These are phyloP conservation scores for Scartelaos histophorus DNA, from an alignment of 2,113 vertebrate species.

Conservation along the genomic window DNA sequence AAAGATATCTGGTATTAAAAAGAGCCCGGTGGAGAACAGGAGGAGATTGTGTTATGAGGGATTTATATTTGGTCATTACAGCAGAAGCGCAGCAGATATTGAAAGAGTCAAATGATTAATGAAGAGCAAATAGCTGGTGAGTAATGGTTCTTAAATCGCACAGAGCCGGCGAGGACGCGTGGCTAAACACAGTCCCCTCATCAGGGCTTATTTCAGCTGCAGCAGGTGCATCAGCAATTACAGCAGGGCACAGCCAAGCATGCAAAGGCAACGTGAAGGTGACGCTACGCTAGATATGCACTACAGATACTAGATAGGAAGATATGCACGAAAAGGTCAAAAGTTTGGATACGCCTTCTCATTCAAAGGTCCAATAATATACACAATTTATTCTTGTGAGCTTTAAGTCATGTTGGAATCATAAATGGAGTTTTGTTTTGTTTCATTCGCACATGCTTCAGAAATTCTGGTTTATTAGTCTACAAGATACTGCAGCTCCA, in stretches of 20 bases:
- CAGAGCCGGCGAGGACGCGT: not conserved
- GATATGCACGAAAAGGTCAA: no score
- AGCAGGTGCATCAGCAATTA: conserved; percentile 8
- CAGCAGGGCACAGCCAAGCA: not conserved
- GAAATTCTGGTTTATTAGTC: no score
- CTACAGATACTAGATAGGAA: no score
- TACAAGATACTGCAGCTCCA: no score
- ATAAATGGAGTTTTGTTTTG: no score
- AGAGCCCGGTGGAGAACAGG: conserved; percentile 14
- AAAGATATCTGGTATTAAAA: conserved; percentile 47
- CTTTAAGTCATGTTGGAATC: no score
- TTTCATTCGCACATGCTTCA: no score
- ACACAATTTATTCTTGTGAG: no score
- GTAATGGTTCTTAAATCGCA: conserved; percentile 44
- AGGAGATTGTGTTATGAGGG: conserved; percentile 49
- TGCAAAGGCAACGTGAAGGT: not conserved
- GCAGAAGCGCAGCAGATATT: conserved; percentile 42
- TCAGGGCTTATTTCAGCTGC: not conserved
- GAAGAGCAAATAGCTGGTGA: conserved; percentile 41
- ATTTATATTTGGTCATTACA: conserved; percentile 53
- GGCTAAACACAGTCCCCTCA: conserved; percentile 1
- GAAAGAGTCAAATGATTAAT: conserved; percentile 55
- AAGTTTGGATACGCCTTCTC: no score
- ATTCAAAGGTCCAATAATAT: no score
- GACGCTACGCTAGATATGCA: not conserved